These are phyloP conservation scores for Diabrotica virgifera DNA, from an alignment of 1,140 invertebrate species.

Conservation along the genomic window DNA sequence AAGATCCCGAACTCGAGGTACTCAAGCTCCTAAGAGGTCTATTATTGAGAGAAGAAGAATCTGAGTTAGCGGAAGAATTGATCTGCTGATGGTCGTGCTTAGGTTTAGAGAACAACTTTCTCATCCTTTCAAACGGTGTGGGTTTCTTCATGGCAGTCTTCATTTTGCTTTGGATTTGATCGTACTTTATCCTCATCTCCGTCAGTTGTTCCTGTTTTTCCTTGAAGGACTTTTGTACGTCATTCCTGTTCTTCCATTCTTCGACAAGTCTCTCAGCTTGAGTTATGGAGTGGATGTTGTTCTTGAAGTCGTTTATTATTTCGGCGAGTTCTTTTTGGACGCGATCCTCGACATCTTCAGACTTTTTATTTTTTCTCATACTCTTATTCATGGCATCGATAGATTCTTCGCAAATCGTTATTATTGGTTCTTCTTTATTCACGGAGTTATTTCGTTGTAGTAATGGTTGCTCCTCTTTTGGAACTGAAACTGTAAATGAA, in stretches of 20 bases:
- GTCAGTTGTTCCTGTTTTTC: slow-evolving; percentile 80
- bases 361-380: slow-evolving; percentile 6
- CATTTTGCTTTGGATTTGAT: slow-evolving; percentile 73
- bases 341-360: slow-evolving; percentile 44
- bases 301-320: slow-evolving; percentile 87
- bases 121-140: slow-evolving; percentile 74
- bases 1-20: slow-evolving; percentile 71
- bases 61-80: slow-evolving; percentile 22
- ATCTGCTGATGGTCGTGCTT: slow-evolving; percentile 22
- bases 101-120: slow-evolving; percentile 65
- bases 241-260: slow-evolving; percentile 80
- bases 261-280: slow-evolving; percentile 79
- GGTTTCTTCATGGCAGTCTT: slow-evolving; percentile 66
- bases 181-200: slow-evolving; percentile 75
- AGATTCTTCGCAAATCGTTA: background rate
- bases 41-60: slow-evolving; percentile 26
- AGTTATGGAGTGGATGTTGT: slow-evolving; percentile 79
- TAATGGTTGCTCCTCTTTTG: background rate
- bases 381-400: background rate
- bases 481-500: too few relatives aligned
- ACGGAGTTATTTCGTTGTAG: background rate
- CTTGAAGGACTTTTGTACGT: slow-evolving; percentile 79
- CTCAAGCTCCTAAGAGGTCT: slow-evolving; percentile 72
- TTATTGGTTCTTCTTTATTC: background rate
- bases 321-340: slow-evolving; percentile 77